A percentile compares a stretch with the other conserved stretches of the same genome.
Conservation (phyloP, 1,140 invertebrate genomes). For the Caenorhabditis tropicalis region DNA sequence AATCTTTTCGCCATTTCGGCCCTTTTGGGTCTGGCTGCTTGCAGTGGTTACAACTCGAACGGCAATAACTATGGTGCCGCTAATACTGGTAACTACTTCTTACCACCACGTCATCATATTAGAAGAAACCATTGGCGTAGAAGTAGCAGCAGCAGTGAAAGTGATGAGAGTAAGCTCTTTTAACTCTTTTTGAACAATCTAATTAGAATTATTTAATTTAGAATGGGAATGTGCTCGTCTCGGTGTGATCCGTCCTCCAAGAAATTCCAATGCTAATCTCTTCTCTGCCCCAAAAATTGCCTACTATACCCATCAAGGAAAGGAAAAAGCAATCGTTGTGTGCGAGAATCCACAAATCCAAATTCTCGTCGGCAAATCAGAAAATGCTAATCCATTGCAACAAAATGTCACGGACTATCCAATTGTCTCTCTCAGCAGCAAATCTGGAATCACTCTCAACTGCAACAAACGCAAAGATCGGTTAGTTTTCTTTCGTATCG, state of each 20-base stretch:
- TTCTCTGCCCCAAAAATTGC: neutral
- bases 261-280: neutral
- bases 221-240: neutral
- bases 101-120: neutral
- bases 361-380: constrained; percentile 1
- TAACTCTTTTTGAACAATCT: neutral
- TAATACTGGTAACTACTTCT: neutral
- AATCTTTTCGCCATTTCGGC: neutral
- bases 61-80: neutral
- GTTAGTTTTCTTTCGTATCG: too few relatives aligned
- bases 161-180: neutral
- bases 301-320: neutral
- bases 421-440: neutral
- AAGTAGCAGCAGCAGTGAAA: neutral
- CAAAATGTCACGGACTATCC: neutral
- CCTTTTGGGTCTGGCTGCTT: neutral
- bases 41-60: neutral
- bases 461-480: neutral
- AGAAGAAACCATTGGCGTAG: neutral
- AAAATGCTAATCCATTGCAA: neutral
- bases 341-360: constrained; percentile 2
- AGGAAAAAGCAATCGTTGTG: neutral
- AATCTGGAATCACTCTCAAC: neutral
- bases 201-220: neutral
- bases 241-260: neutral